Evolutionary conservation across 2,888 invertebrate genomes (phyloP), one percentile per base, ranked within the genome.

Genomic region (Diaphora mendica): DNA sequence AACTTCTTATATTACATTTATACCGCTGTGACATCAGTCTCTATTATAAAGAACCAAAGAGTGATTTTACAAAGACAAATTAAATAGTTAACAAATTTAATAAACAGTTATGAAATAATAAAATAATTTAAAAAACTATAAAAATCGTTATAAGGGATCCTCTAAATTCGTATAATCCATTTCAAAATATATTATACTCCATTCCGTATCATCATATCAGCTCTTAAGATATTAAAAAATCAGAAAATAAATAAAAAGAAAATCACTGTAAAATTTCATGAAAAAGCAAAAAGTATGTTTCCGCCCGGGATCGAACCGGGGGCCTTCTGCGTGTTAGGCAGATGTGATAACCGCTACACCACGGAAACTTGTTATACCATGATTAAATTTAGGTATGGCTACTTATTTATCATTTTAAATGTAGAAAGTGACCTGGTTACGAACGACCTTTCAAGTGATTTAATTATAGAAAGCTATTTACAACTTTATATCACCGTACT

Each of bases 311-410:
- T 97, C 97, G 97, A 97, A 97, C 97, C 97, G 97, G 97, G 97
- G 97, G 97, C 97, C 97, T 97, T 97, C 97, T 97, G 97, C 97
- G 97, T 97, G 97, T 97, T 97, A 97, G 97, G 97, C 97, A 97
- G 97, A 97, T 97, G 97, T 97, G 97, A 97, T 97, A 97, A 97
- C 97, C 97, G 97, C 97, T 97, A 97, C 97, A 97, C 97, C 97
- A 97, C 97, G 97, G 97, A 97, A 97, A 97, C 97, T 72, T 77
- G 35, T 20, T 0, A 0, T 0, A 0, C 0, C 0, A 0, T 0
- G 3, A 0, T 1, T 8, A 77, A 82, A 74, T 81, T 30, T 0
- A 35, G 0, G 33, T 65, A 62, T 20, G 62, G 1, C 11, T 26
- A 62, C 23, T n/a, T 59, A 17, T 30, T 23, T 11, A 30, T 17